Evolutionary conservation across 2,797 vertebrate species (phyloP).

Genomic region (Rachycentron canadum): DNA sequence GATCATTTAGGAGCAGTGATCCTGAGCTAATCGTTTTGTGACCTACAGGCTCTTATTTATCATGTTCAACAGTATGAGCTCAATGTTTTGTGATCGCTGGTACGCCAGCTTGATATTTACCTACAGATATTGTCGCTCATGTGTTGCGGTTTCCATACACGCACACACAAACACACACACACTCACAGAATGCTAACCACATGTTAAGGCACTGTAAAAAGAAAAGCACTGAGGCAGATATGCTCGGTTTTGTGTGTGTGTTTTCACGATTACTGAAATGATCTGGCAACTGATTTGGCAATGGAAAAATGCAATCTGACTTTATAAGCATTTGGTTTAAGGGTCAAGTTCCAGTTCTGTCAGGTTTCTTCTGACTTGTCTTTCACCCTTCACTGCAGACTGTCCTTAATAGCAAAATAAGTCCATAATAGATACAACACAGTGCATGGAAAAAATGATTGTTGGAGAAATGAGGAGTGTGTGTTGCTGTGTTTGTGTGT

Average conservation of each 20-base stretch:
- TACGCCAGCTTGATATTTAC: background rate
- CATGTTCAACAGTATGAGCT: background rate
- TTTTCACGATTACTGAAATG: background rate
- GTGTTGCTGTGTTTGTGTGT: constrained; percentile 76
- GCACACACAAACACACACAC: background rate
- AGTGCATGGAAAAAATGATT: background rate
- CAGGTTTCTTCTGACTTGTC: background rate
- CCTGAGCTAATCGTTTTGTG: background rate
- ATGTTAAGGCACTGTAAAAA: background rate
- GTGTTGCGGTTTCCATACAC: background rate
- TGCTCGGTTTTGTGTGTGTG: background rate
- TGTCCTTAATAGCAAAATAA: background rate
- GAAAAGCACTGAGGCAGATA: background rate
- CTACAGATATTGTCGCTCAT: background rate
- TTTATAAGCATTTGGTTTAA: background rate
- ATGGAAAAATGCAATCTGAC: background rate
- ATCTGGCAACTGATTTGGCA: background rate
- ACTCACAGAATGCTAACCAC: background rate
- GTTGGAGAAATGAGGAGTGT: background rate
- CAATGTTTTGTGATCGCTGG: background rate
- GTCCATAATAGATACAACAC: background rate
- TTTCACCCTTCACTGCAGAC: background rate
- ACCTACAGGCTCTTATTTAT: background rate
- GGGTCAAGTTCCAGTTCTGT: background rate
- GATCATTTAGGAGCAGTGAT: background rate